Conservation (phyloP, 2,113 vertebrate genomes). For the Ictidomys tridecemlineatus region DNA sequence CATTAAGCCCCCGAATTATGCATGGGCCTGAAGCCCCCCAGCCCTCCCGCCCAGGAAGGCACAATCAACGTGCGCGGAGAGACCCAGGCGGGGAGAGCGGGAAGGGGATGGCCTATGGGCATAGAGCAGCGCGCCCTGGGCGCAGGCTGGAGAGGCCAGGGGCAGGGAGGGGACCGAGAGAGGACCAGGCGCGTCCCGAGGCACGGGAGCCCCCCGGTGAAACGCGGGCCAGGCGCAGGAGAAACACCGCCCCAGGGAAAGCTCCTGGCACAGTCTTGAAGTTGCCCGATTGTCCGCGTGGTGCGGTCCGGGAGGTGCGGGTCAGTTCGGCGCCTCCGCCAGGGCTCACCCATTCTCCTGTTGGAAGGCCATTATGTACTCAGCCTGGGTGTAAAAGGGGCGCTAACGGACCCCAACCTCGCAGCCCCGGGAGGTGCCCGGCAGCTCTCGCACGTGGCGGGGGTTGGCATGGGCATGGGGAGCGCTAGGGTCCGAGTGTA, state of each 20-base stretch:
- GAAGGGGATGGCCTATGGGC: conserved; percentile 77
- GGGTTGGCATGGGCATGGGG: background rate
- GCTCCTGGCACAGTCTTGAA: background rate
- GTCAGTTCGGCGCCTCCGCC: background rate
- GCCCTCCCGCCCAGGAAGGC: conserved; percentile 50
- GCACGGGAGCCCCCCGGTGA: background rate
- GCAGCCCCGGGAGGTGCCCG: background rate
- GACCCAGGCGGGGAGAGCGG: conserved; percentile 65
- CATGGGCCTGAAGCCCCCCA: conserved; percentile 79
- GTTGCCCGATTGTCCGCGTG: background rate
- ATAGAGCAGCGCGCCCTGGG: background rate
- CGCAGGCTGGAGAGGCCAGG: conserved; percentile 65
- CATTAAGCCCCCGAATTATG: conserved; percentile 88
- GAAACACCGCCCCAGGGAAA: background rate
- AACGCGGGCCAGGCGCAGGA: background rate
- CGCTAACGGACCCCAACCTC: background rate
- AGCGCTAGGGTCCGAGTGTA: background rate
- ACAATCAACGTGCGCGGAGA: conserved; percentile 67
- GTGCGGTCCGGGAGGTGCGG: background rate
- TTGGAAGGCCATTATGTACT: background rate
- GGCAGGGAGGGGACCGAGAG: background rate
- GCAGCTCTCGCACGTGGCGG: background rate
- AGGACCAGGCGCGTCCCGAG: background rate
- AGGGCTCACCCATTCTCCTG: background rate
- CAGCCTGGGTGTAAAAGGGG: background rate